Evolutionary conservation across 1,140 invertebrate species (phyloP), one percentile per base, ranked within the genome.

Genomic region (Hylaeus anthracinus): DNA sequence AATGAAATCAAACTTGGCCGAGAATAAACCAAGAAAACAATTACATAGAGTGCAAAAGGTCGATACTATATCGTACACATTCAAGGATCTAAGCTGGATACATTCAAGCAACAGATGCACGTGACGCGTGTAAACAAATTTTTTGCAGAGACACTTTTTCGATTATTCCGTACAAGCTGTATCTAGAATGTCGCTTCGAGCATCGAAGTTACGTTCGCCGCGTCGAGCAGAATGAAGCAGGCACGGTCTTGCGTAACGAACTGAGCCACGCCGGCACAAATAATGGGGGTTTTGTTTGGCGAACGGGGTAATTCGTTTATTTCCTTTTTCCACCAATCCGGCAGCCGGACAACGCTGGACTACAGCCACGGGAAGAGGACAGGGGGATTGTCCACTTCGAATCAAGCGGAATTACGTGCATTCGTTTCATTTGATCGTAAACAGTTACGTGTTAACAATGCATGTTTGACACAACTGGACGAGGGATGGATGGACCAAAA

Each of bases 211-310:
- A 63, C 76, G 56, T 85, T 60, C 51, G 53, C n/a, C 72, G 51
- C 55, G 48, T 51, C 63, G 61, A 26, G 60, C 63, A 63, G 80
- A 86, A 86, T 85, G 83, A 85, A 74, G 58, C 76, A 73, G 65
- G 71, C 73, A 86, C 75, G 78, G 86, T 84, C 86, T 87, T 87
- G 82, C 85, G 86, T 87, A 87, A 87, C 86, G 85, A 87, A 86
- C 82, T 84, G 81, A 86, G 78, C 78, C 74, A 81, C 81, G 82
- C 78, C 85, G 86, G 66, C 78, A 84, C 85, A 87, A 87, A 86
- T 87, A 86, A 86, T 87, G 71, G 86, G 70, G 85, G 82, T 87
- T 87, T 86, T 87, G 82, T 87, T 87, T 87, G 82, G 76, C 81
- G 77, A 87, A 63, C 74, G 74, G 78, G 74, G 71, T 87, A 87